phyloP scores from a whole-genome alignment of 2,888 invertebrate species.

The Empis livida region DNA sequence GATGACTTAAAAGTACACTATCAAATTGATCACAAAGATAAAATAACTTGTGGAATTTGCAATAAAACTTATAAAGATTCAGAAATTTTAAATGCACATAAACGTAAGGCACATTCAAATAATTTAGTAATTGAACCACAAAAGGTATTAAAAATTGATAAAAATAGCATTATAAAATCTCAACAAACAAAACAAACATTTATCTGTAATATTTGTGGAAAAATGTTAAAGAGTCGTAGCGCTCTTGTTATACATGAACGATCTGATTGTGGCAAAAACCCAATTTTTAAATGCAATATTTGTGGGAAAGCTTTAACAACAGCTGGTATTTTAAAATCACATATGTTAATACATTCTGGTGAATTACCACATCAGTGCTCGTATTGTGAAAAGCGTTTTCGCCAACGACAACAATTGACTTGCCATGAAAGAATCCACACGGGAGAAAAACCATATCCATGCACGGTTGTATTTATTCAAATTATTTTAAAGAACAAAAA shows the following conservation, averaged over 20 bases:
- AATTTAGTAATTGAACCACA: neutral
- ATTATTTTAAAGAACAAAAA: neutral
- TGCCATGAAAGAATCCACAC: neutral
- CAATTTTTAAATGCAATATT: constrained; percentile 29
- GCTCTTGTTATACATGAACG: constrained; percentile 35
- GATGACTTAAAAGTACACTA: constrained; percentile 35
- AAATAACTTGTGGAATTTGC: constrained; percentile 36
- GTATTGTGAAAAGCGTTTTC: neutral
- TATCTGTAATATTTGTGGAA: constrained; percentile 30
- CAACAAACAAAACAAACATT: neutral
- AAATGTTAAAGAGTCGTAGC: constrained; percentile 32
- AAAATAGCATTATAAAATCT: neutral
- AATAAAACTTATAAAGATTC: constrained; percentile 16
- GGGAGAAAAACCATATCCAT: neutral
- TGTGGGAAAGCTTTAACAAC: constrained; percentile 37
- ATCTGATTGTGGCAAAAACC: constrained; percentile 35
- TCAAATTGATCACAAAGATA: constrained; percentile 29
- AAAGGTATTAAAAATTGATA: neutral
- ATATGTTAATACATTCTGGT: constrained; percentile 33
- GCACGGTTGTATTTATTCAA: neutral
- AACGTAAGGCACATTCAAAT: neutral
- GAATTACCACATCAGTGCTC: neutral
- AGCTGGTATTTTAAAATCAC: constrained; percentile 36
- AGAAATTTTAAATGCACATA: neutral
- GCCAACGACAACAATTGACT: neutral